Evolutionary conservation across 2,888 invertebrate genomes (phyloP).

Genomic region (Drosophila greeni): DNA sequence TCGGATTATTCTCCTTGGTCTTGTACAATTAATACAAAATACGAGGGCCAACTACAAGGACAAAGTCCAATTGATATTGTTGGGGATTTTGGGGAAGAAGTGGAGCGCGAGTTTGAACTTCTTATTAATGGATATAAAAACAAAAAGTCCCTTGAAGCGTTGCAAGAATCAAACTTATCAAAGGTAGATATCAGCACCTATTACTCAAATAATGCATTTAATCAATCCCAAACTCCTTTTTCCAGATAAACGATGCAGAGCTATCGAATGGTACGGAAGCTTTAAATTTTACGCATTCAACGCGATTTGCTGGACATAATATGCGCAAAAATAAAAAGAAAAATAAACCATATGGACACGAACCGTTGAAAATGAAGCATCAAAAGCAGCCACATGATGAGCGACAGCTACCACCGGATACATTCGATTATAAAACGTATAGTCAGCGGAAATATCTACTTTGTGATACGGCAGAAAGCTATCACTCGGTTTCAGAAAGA

Average conservation of each 20-base stretch:
- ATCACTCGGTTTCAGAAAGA: slow-evolving; percentile 22
- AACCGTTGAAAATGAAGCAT: slow-evolving; percentile 63
- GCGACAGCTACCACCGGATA: slow-evolving; percentile 75
- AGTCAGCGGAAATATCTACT: slow-evolving; percentile 29
- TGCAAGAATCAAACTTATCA: slow-evolving; percentile 10
- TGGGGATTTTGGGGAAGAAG: slow-evolving; percentile 77
- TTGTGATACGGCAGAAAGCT: slow-evolving; percentile 8
- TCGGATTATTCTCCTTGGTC: slow-evolving; percentile 27
- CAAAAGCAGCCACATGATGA: slow-evolving; percentile 76
- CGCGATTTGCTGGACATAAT: slow-evolving; percentile 22
- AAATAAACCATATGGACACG: slow-evolving; percentile 19
- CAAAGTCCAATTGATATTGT: slow-evolving; percentile 76
- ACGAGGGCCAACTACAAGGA: slow-evolving; percentile 50
- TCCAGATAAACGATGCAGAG: slow-evolving; percentile 58
- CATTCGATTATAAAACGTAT: slow-evolving; percentile 66
- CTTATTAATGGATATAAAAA: slow-evolving; percentile 75
- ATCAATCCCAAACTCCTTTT: not conserved
- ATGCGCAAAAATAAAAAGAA: slow-evolving; percentile 25
- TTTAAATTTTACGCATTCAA: slow-evolving; percentile 45
- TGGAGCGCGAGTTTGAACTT: slow-evolving; percentile 76
- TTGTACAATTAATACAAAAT: slow-evolving; percentile 28
- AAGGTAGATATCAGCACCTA: slow-evolving; percentile 5
- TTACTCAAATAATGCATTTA: not conserved
- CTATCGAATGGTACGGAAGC: slow-evolving; percentile 60
- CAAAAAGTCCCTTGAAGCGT: slow-evolving; percentile 22